Evolutionary conservation across 2,113 vertebrate species (phyloP).

Genomic region (Grammomys surdaster): DNA sequence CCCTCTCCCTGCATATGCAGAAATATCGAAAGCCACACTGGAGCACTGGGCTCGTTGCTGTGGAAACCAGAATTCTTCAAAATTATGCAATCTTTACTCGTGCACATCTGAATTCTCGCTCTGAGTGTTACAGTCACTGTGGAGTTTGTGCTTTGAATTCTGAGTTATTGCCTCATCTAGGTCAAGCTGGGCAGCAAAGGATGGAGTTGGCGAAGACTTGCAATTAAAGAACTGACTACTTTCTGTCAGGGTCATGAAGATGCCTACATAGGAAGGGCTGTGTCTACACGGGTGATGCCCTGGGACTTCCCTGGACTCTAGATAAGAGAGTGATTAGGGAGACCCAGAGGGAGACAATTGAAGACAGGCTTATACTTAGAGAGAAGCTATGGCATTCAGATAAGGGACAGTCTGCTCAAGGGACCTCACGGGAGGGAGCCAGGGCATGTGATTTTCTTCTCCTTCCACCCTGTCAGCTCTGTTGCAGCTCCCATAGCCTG

Average conservation of each 20-base stretch:
- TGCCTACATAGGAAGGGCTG: not conserved
- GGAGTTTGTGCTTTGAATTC: slow-evolving; percentile 59
- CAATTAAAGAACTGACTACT: not conserved
- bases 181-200: slow-evolving; percentile 7
- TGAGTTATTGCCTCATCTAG: not conserved
- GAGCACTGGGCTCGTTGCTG: not conserved
- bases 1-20: not conserved
- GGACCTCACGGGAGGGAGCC: not conserved
- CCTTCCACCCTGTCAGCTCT: not conserved
- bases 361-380: not conserved
- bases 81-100: not conserved
- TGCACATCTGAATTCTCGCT: slow-evolving; percentile 37
- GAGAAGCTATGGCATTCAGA: not conserved
- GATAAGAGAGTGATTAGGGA: not conserved
- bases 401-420: not conserved
- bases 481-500: not conserved
- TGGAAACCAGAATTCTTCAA: slow-evolving; percentile 26
- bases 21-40: not conserved
- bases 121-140: not conserved
- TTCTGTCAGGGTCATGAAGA: not conserved
- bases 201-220: not conserved
- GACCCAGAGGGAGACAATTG: not conserved
- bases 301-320: not conserved
- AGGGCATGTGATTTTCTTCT: too few species aligned
- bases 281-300: not conserved